Percentiles rank a stretch among this genome's conserved stretches.
These are phyloP conservation scores for Liasis olivaceus DNA, from an alignment of 2,797 vertebrate genomes.

Conservation along the genomic window DNA sequence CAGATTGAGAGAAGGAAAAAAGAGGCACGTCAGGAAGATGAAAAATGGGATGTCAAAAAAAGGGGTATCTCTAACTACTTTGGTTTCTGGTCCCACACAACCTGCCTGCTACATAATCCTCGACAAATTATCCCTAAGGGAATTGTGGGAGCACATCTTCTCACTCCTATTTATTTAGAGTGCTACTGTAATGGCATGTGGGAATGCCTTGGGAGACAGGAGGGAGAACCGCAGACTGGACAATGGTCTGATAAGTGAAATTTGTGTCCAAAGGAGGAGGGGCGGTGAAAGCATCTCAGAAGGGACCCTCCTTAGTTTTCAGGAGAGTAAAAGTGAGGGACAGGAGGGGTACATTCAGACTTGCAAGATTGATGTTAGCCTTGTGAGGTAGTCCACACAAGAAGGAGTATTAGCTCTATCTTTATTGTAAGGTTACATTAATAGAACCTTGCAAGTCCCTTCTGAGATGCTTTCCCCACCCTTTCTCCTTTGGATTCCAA, in stretches of 20 bases:
- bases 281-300: too few relatives aligned
- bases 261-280: background rate
- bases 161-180: background rate
- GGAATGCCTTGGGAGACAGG: background rate
- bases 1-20: background rate
- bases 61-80: background rate
- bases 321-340: too few relatives aligned
- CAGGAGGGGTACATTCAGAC: background rate
- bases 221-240: background rate
- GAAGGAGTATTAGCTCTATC: too few relatives aligned
- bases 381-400: too few relatives aligned
- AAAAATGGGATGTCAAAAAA: background rate
- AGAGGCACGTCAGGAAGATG: background rate
- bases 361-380: too few relatives aligned
- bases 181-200: background rate
- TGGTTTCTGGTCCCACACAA: background rate
- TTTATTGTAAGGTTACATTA: too few relatives aligned
- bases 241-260: background rate
- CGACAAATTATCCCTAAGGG: background rate
- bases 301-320: too few relatives aligned
- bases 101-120: background rate
- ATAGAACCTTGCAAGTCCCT: too few relatives aligned
- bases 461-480: background rate
- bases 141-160: background rate
- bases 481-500: background rate